These are phyloP conservation scores for Hippocampus barbouri DNA, from an alignment of 2,113 vertebrate species.

Conservation along the genomic window DNA sequence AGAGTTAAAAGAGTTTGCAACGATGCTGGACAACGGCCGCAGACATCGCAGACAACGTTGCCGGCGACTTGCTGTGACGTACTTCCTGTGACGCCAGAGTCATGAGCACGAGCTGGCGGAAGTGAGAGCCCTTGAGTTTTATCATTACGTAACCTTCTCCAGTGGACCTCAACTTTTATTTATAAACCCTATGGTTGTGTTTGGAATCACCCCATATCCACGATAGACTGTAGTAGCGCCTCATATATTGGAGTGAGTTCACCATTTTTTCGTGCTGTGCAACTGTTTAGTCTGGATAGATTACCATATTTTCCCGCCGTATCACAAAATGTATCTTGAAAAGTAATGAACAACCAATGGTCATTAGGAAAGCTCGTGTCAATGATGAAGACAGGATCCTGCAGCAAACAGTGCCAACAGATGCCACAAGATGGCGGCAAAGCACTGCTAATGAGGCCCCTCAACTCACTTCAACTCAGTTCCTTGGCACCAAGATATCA, in stretches of 20 bases:
- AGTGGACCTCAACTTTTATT: background rate
- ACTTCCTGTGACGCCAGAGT: background rate
- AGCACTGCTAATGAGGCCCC: background rate
- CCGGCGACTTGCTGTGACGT: slow-evolving; percentile 40
- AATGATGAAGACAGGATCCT: background rate
- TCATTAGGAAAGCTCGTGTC: background rate
- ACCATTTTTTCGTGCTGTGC: too few species aligned
- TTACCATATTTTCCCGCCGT: too few species aligned
- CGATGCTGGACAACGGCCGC: slow-evolving; percentile 16
- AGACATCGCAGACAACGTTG: slow-evolving; percentile 35
- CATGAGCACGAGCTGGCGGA: slow-evolving; percentile 19
- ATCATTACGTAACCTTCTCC: background rate
- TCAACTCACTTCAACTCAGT: background rate
- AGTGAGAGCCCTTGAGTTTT: background rate
- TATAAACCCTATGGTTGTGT: too few species aligned
- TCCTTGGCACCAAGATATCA: background rate
- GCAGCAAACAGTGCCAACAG: background rate
- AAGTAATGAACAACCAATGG: background rate
- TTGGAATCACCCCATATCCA: too few species aligned
- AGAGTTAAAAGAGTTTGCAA: slow-evolving; percentile 14
- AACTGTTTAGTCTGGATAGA: too few species aligned
- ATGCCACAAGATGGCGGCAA: background rate
- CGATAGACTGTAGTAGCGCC: too few species aligned
- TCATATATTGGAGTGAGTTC: too few species aligned
- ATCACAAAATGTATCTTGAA: background rate